Evolutionary conservation across 2,113 vertebrate genomes (phyloP).

Genomic region (Trogon melanurus): DNA sequence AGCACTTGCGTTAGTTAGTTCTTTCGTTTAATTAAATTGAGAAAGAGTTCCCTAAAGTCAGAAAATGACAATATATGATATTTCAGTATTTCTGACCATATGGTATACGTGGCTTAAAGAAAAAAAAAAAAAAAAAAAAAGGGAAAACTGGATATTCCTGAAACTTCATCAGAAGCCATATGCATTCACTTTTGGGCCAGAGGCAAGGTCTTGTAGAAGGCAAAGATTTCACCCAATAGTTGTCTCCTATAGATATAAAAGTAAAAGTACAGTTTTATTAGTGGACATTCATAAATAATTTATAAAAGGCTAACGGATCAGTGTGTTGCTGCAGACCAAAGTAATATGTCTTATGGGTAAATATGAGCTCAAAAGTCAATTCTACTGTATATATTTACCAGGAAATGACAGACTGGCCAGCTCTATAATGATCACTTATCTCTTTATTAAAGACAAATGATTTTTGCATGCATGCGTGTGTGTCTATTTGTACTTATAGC

Average conservation of each 20-base stretch:
- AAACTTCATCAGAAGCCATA: not conserved
- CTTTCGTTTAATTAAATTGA: constrained; percentile 7
- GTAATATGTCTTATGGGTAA: not conserved
- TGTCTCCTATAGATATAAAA: not conserved
- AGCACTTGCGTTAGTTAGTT: not conserved
- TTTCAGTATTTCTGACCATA: not conserved
- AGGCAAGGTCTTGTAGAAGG: not conserved
- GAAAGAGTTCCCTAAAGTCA: not conserved
- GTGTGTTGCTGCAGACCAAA: not conserved
- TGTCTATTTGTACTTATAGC: not conserved
- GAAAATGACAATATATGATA: not conserved
- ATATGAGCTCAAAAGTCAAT: not conserved
- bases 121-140: not conserved
- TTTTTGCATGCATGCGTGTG: not conserved
- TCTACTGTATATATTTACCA: not conserved
- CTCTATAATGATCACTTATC: not conserved
- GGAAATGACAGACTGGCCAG: not conserved
- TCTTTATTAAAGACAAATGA: not conserved
- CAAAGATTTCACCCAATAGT: not conserved
- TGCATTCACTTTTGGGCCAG: not conserved
- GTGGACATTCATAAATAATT: not conserved
- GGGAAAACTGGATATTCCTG: not conserved
- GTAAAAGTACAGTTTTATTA: not conserved
- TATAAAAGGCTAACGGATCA: not conserved
- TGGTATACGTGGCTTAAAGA: not conserved